Evolutionary conservation across 2,797 vertebrate species (phyloP).

Genomic region (Rhinatrema bivittatum): DNA sequence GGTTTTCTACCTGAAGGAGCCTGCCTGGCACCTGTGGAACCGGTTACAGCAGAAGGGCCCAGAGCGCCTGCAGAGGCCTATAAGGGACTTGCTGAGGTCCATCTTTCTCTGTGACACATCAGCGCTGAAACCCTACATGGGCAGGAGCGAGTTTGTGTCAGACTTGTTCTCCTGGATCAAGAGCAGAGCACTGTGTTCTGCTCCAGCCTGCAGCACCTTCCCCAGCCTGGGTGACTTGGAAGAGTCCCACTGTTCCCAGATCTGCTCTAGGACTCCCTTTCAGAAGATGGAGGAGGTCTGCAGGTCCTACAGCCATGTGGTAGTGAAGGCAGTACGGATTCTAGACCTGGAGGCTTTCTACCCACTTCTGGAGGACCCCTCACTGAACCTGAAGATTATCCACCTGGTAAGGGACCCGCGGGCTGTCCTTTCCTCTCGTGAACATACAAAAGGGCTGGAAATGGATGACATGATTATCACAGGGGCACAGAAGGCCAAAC

Average conservation of each 20-base stretch:
- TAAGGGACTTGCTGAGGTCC: slow-evolving; percentile 66
- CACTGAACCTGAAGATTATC: slow-evolving; percentile 66
- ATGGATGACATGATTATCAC: slow-evolving; percentile 73
- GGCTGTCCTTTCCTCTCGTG: slow-evolving; percentile 63
- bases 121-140: slow-evolving; percentile 66
- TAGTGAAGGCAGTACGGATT: slow-evolving; percentile 85
- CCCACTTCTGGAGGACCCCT: slow-evolving; percentile 65
- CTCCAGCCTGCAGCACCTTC: slow-evolving; percentile 51
- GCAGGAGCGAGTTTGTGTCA: slow-evolving; percentile 54
- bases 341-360: slow-evolving; percentile 87
- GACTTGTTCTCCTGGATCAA: slow-evolving; percentile 57
- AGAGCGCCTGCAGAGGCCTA: slow-evolving; percentile 54
- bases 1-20: slow-evolving; percentile 71
- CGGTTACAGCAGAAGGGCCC: slow-evolving; percentile 59
- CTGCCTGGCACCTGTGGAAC: slow-evolving; percentile 66
- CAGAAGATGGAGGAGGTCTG: slow-evolving; percentile 58
- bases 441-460: slow-evolving; percentile 61
- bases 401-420: slow-evolving; percentile 73
- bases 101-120: slow-evolving; percentile 66
- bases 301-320: slow-evolving; percentile 89
- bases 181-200: slow-evolving; percentile 63
- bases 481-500: slow-evolving; percentile 56
- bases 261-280: slow-evolving; percentile 52
- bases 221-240: slow-evolving; percentile 52
- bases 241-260: slow-evolving; percentile 18